Base-by-base conservation (phyloP, 1,140 invertebrate species). In the Prorops nasuta region DNA sequence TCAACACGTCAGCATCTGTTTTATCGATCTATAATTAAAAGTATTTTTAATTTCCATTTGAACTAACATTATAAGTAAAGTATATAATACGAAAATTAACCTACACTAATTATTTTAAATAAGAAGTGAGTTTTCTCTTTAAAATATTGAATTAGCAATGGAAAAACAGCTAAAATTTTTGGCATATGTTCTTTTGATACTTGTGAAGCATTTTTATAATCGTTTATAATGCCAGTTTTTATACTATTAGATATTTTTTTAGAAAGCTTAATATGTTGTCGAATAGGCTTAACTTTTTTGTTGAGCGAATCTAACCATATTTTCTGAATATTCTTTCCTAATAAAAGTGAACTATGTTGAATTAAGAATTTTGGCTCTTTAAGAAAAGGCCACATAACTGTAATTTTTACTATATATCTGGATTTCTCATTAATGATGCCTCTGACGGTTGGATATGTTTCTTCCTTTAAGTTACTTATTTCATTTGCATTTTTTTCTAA, bases 361-460 rank as follows among this genome's bases (percentile, higher is more conserved):
- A 51, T 37, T 6, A 51, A 44, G 8, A 20, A 14, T 16, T 20
- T 8, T 16, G 16, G 18, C 15, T 40, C 17, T 17, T 18, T 7
- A 4, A 50, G 21, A 12, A 34, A 50, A 12, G 49, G 49, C 49
- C 49, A 50, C 6, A 36, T 21, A 3, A 12, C 7, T 6, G 44
- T 17, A 21, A 50, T 16, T 28, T 3, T 18, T 2, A 14, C n/a
- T 2, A 38, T 31, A 28, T 16, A 17, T n/a, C 41, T 35, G n/a
- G 14, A 16, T 15, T 44, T 38, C 2, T 19, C 17, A 20, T 44
- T 44, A 16, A 51, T 44, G 1, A 16, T n/a, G 8, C 8, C 18
- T 28, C 49, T 20, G 14, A 44, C 41, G 2, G 36, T 16, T 14
- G 21, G 20, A 20, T 44, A 51, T 19, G 42, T 51, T 3, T 4